Evolutionary conservation across 1,140 invertebrate species (phyloP), one percentile per base, ranked within the genome.

Genomic region (Harlomillsia oculata): DNA sequence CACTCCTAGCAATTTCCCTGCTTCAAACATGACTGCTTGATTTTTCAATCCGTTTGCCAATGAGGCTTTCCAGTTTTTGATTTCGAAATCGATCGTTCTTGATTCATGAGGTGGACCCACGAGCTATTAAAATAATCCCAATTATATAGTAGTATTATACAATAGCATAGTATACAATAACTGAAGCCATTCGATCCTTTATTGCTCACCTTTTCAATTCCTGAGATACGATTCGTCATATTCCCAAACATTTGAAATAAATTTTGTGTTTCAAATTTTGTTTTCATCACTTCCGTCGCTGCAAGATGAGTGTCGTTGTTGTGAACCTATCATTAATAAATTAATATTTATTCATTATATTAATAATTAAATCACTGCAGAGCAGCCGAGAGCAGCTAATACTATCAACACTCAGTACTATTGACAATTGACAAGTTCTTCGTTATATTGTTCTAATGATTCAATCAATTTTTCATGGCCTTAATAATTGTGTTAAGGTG

Each of bases 61-160:
- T 23, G 56, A 30, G 25, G 49, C 49, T 23, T 51, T 53, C 56
- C 56, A 58, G 30, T 58, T 53, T 26, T 36, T 44, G n/a, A 58
- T 58, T 26, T 45, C 40, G 32, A 58, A 58, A 28, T 58, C 50
- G n/a, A 58, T 34, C 1, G 56, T 52, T 34, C 48, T 29, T 1
- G 49, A 36, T 25, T 58, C 56, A 20, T 58, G 40, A n/a, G 49
- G 49, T 18, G 56, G 56, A 25, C 50, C 48, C 21, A 48, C 39
- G 34, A 45, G 48, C 49, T 54, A 46, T 34, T 25, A 37, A 53
- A 43, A 20, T n/a, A 30, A 9, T 40, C 5, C n/a, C 37, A 18
- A 13, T 13, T 41, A 13, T 5, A 8, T 41, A 41, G 20, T 5
- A 16, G 14, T 16, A 28, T 43, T 20, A 37, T 5, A 14, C 28